Percentiles rank a stretch among this genome's conserved stretches.
phyloP scores from a whole-genome alignment of 2,113 vertebrate species.

The Leiothrix lutea region DNA sequence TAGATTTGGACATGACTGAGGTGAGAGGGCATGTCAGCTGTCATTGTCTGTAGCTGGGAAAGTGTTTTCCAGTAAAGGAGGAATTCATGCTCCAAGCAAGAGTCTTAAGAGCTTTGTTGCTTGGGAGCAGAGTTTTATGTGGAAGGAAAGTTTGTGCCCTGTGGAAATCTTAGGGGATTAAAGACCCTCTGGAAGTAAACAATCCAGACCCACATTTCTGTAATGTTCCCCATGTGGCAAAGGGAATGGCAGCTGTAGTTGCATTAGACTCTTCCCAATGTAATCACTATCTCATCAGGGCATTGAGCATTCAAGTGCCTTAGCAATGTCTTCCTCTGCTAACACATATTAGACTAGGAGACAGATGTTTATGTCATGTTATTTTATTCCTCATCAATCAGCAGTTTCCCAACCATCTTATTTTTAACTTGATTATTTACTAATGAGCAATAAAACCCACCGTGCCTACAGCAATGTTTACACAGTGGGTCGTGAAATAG shows the following conservation, averaged over 20 bases:
- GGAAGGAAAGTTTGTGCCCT: not conserved
- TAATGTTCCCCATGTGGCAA: not conserved
- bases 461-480: slow-evolving; percentile 53
- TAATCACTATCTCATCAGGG: slow-evolving; percentile 59
- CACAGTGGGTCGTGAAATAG: slow-evolving; percentile 43
- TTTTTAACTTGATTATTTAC: slow-evolving; percentile 75
- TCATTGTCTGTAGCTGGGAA: not conserved
- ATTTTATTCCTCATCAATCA: slow-evolving; percentile 74
- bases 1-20: not conserved
- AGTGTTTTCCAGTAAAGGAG: not conserved
- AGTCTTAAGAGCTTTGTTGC: not conserved
- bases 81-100: not conserved
- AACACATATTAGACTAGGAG: slow-evolving; percentile 55
- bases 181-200: slow-evolving; percentile 12
- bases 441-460: slow-evolving; percentile 70
- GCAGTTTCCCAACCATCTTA: slow-evolving; percentile 63
- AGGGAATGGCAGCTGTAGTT: slow-evolving; percentile 23
- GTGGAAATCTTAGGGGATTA: not conserved
- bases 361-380: slow-evolving; percentile 66
- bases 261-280: not conserved
- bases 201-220: not conserved
- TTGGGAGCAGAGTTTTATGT: not conserved
- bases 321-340: slow-evolving; percentile 59
- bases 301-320: slow-evolving; percentile 55
- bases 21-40: not conserved